Conservation (phyloP, 2,113 vertebrate genomes). For the Zosterops hypoxanthus region DNA sequence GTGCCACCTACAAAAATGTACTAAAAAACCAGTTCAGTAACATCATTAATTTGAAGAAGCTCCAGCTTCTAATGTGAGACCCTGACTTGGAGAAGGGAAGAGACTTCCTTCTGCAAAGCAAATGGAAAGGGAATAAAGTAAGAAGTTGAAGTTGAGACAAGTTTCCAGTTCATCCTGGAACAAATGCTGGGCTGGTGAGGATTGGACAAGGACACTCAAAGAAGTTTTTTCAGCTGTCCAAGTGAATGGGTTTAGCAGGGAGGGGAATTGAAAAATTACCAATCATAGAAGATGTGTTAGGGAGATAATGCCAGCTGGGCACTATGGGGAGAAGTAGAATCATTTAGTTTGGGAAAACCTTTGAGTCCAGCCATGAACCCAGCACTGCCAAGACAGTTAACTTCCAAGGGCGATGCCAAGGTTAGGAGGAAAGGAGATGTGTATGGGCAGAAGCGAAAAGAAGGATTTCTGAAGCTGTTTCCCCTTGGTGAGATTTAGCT, state of each 20-base stretch:
- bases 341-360: not conserved
- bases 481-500: not conserved
- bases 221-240: not conserved
- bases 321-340: not conserved
- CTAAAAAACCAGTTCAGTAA: not conserved
- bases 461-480: slow-evolving; percentile 15
- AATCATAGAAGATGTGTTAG: not conserved
- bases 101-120: not conserved
- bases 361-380: not conserved
- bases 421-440: not conserved
- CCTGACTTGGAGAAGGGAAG: not conserved
- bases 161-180: not conserved
- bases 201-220: not conserved
- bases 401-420: not conserved
- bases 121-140: not conserved
- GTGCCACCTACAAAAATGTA: not conserved
- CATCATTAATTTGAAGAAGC: not conserved
- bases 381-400: not conserved
- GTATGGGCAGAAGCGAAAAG: not conserved
- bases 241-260: not conserved
- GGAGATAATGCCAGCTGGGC: not conserved
- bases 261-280: not conserved
- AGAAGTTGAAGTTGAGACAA: not conserved
- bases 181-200: not conserved
- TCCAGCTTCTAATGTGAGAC: not conserved